Evolutionary conservation across 2,888 invertebrate species (phyloP), one percentile per base, ranked within the genome.

Genomic region (Nymphalis polychloros): DNA sequence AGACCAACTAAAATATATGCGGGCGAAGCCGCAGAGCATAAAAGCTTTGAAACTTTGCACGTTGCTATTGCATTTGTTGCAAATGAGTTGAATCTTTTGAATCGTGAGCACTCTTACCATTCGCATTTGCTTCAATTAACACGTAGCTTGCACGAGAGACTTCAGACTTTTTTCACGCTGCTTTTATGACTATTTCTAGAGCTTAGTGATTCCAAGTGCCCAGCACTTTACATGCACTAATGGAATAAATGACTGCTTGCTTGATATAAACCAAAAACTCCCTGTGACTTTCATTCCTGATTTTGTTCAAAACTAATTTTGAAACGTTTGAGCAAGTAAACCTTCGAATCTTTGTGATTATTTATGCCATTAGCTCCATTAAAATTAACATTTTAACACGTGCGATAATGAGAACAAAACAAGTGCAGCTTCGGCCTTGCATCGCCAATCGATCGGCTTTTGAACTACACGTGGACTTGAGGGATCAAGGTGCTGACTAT

Each of bases 391-490:
- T 13, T 41, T 10, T 59, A 59, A 31, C 20, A 4, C 31, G 17
- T 8, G 23, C 55, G 61, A 66, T 66, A 55, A 66, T 66, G 13
- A 53, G 8, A 27, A 23, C 13, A 17, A 17, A n/a, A 59, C 59
- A 66, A 59, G 66, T 66, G 48, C 66, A 66, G 53, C 61, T 60
- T 61, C 60, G 66, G 60, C 66, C 66, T 53, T 53, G 53, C 53
- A 53, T 17, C 60, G 31, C 31, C 53, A 53, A 66, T 66, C 66
- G 66, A 66, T 66, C 66, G 66, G 2, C 23, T 13, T 53, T 16
- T 52, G 8, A 19, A 20, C 19, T 49, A 41, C 65, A 65, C 66
- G 60, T 61, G 53, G 20, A 53, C 47, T 35, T 53, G 23, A 53
- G 17, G 19, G 47, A 52, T 47, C 47, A 66, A 53, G 17, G 16